Percentiles rank a stretch among this genome's conserved stretches.
phyloP scores from a whole-genome alignment of 2,888 invertebrate genomes.

The Ichneumoninae sp. region DNA sequence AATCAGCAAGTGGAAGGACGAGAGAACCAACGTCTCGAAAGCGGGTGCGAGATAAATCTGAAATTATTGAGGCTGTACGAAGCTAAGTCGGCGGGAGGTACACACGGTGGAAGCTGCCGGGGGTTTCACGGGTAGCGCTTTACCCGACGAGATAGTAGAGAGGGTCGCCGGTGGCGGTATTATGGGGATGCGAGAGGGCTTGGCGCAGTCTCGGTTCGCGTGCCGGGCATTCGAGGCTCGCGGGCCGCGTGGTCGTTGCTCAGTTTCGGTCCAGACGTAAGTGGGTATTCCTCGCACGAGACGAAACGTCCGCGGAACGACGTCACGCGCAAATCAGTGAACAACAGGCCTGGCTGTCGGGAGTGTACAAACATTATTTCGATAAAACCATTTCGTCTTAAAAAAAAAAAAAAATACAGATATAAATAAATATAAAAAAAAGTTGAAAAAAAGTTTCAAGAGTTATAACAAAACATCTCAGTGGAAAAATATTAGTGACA shows the following conservation, averaged over 20 bases:
- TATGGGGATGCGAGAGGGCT: slow-evolving; percentile 71
- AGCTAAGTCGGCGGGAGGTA: slow-evolving; percentile 69
- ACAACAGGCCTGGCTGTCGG: background rate
- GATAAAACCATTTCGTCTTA: background rate
- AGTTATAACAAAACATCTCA: background rate
- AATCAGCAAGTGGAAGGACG: slow-evolving; percentile 28
- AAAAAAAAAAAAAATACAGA: slow-evolving; percentile 8
- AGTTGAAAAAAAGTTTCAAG: background rate
- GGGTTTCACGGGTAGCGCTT: slow-evolving; percentile 59
- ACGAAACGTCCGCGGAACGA: background rate
- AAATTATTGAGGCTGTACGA: slow-evolving; percentile 72
- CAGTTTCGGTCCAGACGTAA: slow-evolving; percentile 78
- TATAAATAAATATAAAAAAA: background rate
- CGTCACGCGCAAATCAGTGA: background rate
- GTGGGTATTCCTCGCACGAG: slow-evolving; percentile 59
- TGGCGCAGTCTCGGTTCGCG: slow-evolving; percentile 80
- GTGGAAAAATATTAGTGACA: slow-evolving; percentile 27
- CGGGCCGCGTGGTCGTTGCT: slow-evolving; percentile 78
- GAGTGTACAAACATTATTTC: slow-evolving; percentile 3
- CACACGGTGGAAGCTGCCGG: slow-evolving; percentile 54
- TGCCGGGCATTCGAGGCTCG: slow-evolving; percentile 78
- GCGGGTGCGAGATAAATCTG: slow-evolving; percentile 69
- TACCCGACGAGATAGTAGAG: slow-evolving; percentile 54
- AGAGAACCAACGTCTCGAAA: slow-evolving; percentile 40
- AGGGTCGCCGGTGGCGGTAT: slow-evolving; percentile 73